Conservation (phyloP, 2,797 vertebrate species). For the Anabas testudineus region DNA sequence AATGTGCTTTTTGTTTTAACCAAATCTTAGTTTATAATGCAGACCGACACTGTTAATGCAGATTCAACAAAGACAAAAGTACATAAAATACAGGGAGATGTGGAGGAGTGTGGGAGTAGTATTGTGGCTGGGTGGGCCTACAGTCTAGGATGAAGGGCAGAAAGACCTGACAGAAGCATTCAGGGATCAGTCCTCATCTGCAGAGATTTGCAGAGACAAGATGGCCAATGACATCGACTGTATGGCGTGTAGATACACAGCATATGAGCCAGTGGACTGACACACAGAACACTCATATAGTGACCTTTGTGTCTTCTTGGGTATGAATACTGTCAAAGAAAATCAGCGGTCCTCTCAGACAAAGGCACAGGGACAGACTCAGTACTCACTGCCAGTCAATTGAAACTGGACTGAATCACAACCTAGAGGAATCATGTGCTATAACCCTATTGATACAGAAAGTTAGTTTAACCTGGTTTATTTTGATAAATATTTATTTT, state of each 20-base stretch:
- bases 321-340: conserved; percentile 36
- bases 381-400: neutral
- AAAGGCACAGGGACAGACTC: neutral
- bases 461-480: too few relatives aligned
- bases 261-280: conserved; percentile 14
- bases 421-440: too few relatives aligned
- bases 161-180: conserved; percentile 49
- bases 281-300: conserved; percentile 3
- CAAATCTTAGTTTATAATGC: too few relatives aligned
- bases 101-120: too few relatives aligned
- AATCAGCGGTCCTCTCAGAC: conserved; percentile 16
- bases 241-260: conserved; percentile 4
- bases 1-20: conserved; percentile 32
- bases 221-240: conserved; percentile 30
- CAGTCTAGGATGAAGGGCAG: conserved; percentile 29
- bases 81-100: conserved; percentile 11
- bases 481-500: too few relatives aligned
- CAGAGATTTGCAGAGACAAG: conserved; percentile 22
- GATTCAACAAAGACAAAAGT: conserved; percentile 25
- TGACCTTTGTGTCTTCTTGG: conserved; percentile 26
- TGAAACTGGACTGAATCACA: too few relatives aligned
- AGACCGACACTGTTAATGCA: conserved; percentile 19
- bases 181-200: conserved; percentile 44
- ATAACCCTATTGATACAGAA: too few relatives aligned
- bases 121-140: neutral